These are phyloP conservation scores for Cercopithecus petaurista DNA, from an alignment of 2,797 vertebrate genomes.

Conservation along the genomic window DNA sequence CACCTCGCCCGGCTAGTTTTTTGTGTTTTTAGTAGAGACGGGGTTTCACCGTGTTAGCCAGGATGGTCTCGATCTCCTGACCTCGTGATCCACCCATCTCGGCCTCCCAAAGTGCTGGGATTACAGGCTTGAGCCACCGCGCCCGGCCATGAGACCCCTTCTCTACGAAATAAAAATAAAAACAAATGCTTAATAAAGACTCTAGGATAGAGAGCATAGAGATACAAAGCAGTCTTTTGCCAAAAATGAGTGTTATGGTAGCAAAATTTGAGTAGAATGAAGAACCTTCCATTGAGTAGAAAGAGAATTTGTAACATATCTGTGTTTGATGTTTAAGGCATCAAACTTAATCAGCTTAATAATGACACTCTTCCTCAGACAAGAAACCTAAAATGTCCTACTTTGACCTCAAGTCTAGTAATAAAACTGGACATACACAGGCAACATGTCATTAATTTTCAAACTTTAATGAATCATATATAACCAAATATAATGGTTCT, in stretches of 20 bases:
- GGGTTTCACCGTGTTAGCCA: too few species aligned
- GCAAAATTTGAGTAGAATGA: neutral
- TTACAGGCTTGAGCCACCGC: too few species aligned
- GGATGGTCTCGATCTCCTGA: too few species aligned
- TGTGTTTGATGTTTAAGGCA: neutral
- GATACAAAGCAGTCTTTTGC: neutral
- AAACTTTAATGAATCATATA: neutral
- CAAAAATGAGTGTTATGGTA: slow-evolving; percentile 1
- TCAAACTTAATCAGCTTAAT: neutral
- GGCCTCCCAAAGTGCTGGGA: too few species aligned
- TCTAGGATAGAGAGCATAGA: neutral
- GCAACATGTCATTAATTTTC: neutral
- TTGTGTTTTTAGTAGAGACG: too few species aligned
- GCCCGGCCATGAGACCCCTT: neutral
- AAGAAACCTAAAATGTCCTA: neutral
- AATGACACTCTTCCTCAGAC: neutral
- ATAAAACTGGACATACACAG: neutral
- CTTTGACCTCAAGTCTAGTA: neutral
- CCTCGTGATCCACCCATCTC: too few species aligned
- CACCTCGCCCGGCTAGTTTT: too few species aligned
- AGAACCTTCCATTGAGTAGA: neutral
- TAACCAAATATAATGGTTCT: neutral
- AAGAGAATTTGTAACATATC: neutral
- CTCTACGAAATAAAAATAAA: neutral
- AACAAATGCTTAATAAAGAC: neutral